Evolutionary conservation across 2,113 vertebrate genomes (phyloP).

Genomic region (Odontophorus gujanensis): DNA sequence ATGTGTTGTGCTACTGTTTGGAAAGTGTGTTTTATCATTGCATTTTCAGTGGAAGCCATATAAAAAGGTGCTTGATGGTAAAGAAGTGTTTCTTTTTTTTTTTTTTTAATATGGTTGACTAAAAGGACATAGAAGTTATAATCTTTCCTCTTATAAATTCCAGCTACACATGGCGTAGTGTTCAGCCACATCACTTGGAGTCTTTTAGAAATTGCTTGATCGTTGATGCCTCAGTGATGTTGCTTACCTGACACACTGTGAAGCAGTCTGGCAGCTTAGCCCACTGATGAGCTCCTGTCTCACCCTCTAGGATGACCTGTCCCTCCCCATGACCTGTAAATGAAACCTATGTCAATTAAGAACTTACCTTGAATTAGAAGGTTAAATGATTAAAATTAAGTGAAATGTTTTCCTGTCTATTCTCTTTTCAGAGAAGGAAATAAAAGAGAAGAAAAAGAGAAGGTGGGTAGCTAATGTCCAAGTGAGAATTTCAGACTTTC

Average conservation of each 20-base stretch:
- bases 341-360: neutral
- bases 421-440: neutral
- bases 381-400: neutral
- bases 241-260: neutral
- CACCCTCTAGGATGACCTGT: neutral
- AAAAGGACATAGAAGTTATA: neutral
- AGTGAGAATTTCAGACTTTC: neutral
- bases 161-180: neutral
- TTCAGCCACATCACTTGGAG: neutral
- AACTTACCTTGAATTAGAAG: neutral
- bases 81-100: neutral
- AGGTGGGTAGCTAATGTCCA: neutral
- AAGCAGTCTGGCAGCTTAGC: neutral
- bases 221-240: rapidly evolving
- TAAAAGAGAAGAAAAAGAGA: neutral
- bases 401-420: neutral
- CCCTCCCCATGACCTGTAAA: neutral
- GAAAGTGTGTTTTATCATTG: neutral
- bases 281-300: neutral
- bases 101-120: neutral
- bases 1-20: neutral
- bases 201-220: neutral
- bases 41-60: neutral
- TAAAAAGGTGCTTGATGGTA: neutral
- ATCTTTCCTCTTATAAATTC: neutral